phyloP scores from a whole-genome alignment of 2,888 invertebrate genomes.

The Drosophila buzzatii region DNA sequence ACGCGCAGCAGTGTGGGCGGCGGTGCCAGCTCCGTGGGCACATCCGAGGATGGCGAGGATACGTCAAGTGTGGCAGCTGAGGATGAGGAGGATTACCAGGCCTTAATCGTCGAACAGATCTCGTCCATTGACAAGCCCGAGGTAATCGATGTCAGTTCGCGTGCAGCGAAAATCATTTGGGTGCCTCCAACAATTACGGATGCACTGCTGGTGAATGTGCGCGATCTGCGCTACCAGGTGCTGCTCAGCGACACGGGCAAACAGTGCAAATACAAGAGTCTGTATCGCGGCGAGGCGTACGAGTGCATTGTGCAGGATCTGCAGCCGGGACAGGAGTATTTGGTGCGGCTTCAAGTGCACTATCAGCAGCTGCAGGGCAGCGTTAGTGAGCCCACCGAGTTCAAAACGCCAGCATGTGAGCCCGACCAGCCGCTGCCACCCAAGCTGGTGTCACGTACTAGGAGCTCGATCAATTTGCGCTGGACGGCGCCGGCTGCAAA shows the following conservation, averaged over 20 bases:
- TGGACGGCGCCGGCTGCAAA: slow-evolving; percentile 92
- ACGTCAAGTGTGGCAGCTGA: slow-evolving; percentile 90
- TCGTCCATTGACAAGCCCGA: slow-evolving; percentile 91
- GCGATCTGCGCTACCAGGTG: slow-evolving; percentile 91
- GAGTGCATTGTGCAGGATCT: slow-evolving; percentile 93
- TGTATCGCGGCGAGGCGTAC: slow-evolving; percentile 91
- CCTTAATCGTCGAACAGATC: slow-evolving; percentile 89
- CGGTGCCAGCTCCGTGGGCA: slow-evolving; percentile 87
- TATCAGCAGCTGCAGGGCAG: slow-evolving; percentile 91
- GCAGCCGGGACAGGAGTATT: slow-evolving; percentile 94
- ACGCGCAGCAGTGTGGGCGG: slow-evolving; percentile 85
- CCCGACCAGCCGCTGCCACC: slow-evolving; percentile 92
- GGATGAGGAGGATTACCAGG: slow-evolving; percentile 90
- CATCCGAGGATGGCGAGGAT: slow-evolving; percentile 92
- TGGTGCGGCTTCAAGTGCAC: slow-evolving; percentile 91
- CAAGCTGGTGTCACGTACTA: slow-evolving; percentile 90
- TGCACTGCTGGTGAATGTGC: slow-evolving; percentile 76
- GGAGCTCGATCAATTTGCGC: slow-evolving; percentile 89
- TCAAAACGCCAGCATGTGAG: slow-evolving; percentile 92
- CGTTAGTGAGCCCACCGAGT: slow-evolving; percentile 91
- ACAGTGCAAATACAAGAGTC: slow-evolving; percentile 93
- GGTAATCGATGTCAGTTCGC: slow-evolving; percentile 93
- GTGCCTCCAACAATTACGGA: slow-evolving; percentile 87
- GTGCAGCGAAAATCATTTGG: slow-evolving; percentile 94
- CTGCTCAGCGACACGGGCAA: slow-evolving; percentile 91